Base-by-base conservation (phyloP, 1,140 invertebrate genomes). In the Drosophila virilis region DNA sequence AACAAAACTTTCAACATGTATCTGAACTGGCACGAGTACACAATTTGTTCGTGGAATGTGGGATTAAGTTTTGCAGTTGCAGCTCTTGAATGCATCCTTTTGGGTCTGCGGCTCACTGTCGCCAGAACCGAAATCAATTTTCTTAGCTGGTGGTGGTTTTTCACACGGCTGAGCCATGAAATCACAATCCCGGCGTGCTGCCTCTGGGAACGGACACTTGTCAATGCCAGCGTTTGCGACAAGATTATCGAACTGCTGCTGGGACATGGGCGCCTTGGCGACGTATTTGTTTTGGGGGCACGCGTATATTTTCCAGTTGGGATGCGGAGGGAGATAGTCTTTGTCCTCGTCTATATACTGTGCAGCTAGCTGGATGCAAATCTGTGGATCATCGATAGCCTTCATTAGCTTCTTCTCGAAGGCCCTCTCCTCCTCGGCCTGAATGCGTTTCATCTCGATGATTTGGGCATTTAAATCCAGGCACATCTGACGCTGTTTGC, bases 281-380 rank as follows among this genome's bases (percentile, higher is more conserved):
- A 90, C 62, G 9, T 80, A 83, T 17, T 75, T 69, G 9, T 69
- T 72, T 2, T 65, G 70, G 57, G 90, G 70, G 10, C 90, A 88
- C 8, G 82, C 78, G 6, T 77, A 60, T 7, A 91, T 72, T 5
- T 69, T 68, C 90, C 90, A 91, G 62, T 91, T 91, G 12, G 90
- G 78, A 77, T 91, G 90, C 5, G 78, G 74, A 1, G 77, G 58
- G 40, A 91, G 55, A 28, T 89, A 91, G 40, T 91, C 90, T 5
- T 46, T 55, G 37, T 66, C 68, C 1, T 73, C 62, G 1, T 50
- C 46, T 46, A 90, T 57, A 42, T 76, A 77, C 54, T 91, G 62
- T 2, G 74, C 65, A 4, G 86, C 83, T 8, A 91, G 33, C 52
- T 77, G 35, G 1, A 57, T 58, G 54, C 90, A 91, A 6, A 76